A percentile compares a stretch with the other conserved stretches of the same genome.
These are phyloP conservation scores for Leptopterna dolabrata DNA, from an alignment of 2,888 invertebrate species.

Conservation along the genomic window DNA sequence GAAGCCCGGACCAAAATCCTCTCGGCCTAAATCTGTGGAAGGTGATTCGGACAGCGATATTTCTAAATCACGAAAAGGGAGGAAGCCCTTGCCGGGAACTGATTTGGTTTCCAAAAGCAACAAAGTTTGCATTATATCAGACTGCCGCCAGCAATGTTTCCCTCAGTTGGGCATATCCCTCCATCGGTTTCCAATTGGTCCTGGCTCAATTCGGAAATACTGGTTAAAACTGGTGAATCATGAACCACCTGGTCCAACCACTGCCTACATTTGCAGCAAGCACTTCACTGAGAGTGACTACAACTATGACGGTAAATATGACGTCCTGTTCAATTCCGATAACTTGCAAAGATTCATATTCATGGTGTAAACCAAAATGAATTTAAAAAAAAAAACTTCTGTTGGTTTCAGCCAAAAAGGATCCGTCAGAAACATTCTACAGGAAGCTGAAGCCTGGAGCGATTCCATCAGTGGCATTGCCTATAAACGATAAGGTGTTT, in stretches of 20 bases:
- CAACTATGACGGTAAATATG: constrained; percentile 30
- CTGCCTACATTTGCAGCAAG: constrained; percentile 40
- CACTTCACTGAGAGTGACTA: constrained; percentile 44
- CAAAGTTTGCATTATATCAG: constrained; percentile 19
- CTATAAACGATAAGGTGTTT: constrained; percentile 10
- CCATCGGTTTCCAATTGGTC: constrained; percentile 36
- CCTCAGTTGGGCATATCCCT: constrained; percentile 39
- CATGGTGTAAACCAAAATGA: no score
- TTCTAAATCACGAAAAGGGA: background rate
- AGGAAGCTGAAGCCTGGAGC: constrained; percentile 35
- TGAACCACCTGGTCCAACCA: constrained; percentile 18
- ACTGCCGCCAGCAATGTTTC: constrained; percentile 38
- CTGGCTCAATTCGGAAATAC: background rate
- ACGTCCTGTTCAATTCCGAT: no score
- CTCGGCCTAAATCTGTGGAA: background rate
- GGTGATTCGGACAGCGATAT: background rate
- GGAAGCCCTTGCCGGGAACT: background rate
- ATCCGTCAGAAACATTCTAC: constrained; percentile 2
- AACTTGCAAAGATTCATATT: no score
- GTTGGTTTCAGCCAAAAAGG: constrained; percentile 2
- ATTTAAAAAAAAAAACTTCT: no score
- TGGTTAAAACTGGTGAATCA: constrained; percentile 31
- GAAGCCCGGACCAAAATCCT: background rate
- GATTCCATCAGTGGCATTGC: constrained; percentile 10
- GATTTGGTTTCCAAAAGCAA: constrained; percentile 31